Percentiles rank a stretch among this genome's conserved stretches.
Evolutionary conservation across 2,888 invertebrate species (phyloP).

Genomic region (Heliothis peltigera): DNA sequence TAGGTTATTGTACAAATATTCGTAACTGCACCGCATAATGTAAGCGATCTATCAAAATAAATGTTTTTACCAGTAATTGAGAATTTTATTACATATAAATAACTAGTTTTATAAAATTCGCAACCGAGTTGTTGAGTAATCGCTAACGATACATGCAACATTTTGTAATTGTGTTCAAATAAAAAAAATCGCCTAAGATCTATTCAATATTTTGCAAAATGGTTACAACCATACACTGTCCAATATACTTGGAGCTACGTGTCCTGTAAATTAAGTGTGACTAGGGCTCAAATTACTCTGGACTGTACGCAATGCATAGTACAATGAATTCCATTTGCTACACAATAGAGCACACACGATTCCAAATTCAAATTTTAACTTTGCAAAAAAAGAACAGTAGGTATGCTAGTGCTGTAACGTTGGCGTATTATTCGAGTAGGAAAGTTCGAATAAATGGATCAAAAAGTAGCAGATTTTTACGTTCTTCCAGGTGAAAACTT

Average conservation of each 20-base stretch:
- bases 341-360: constrained; percentile 88
- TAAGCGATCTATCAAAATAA: constrained; percentile 54
- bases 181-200: constrained; percentile 61
- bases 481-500: background rate
- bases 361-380: constrained; percentile 84
- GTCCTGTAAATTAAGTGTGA: constrained; percentile 48
- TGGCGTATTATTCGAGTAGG: constrained; percentile 40
- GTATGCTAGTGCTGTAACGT: constrained; percentile 54
- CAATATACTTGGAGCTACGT: constrained; percentile 46
- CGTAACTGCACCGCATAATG: constrained; percentile 34
- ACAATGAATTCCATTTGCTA: constrained; percentile 85
- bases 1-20: constrained; percentile 43
- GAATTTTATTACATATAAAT: constrained; percentile 61
- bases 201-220: constrained; percentile 78
- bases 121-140: constrained; percentile 64
- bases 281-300: constrained; percentile 67
- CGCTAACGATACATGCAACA: constrained; percentile 55
- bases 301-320: constrained; percentile 75
- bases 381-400: constrained; percentile 78
- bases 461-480: constrained; percentile 19
- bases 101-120: constrained; percentile 63
- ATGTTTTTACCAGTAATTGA: constrained; percentile 58
- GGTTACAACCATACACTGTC: constrained; percentile 46
- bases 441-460: constrained; percentile 38
- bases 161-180: constrained; percentile 72